Evolutionary conservation across 2,888 invertebrate genomes (phyloP).

Genomic region (Hirtodrosophila alboralis): DNA sequence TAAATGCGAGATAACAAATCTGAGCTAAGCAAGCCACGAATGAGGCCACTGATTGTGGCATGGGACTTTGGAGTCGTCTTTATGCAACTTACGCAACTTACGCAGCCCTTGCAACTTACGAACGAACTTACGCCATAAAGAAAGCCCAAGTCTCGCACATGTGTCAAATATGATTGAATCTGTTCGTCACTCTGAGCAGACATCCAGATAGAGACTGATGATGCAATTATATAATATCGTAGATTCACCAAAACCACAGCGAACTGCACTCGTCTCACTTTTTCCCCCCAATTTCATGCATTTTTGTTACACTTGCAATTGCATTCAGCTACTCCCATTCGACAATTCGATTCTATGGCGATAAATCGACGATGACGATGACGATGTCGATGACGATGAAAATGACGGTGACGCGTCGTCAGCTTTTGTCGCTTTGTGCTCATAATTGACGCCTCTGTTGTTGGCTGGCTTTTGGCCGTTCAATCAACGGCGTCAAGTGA

Average conservation of each 20-base stretch:
- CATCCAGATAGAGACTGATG: slow-evolving; percentile 34
- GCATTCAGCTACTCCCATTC: slow-evolving; percentile 43
- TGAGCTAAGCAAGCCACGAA: slow-evolving; percentile 40
- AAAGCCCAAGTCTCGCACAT: slow-evolving; percentile 47
- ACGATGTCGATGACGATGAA: slow-evolving; percentile 5
- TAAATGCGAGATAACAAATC: slow-evolving; percentile 68
- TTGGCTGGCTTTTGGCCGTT: slow-evolving; percentile 25
- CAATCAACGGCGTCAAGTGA: slow-evolving; percentile 62
- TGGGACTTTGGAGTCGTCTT: slow-evolving; percentile 15
- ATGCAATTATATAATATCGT: slow-evolving; percentile 62
- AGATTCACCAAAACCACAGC: slow-evolving; percentile 65
- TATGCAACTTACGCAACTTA: slow-evolving; percentile 49
- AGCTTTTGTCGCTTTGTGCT: slow-evolving; percentile 66
- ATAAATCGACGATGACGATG: slow-evolving; percentile 44
- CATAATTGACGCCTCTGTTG: slow-evolving; percentile 62
- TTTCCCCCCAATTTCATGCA: slow-evolving; percentile 59
- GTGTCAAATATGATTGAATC: slow-evolving; percentile 55
- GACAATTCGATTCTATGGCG: slow-evolving; percentile 39
- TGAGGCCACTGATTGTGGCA: slow-evolving; percentile 61
- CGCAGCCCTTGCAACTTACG: background rate
- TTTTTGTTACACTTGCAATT: slow-evolving; percentile 57
- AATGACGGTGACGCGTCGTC: slow-evolving; percentile 25
- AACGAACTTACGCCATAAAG: slow-evolving; percentile 48
- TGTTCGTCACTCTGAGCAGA: slow-evolving; percentile 29
- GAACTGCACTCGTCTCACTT: slow-evolving; percentile 68